phyloP scores from a whole-genome alignment of 2,113 vertebrate species.

The Apistogramma diplotaenia region DNA sequence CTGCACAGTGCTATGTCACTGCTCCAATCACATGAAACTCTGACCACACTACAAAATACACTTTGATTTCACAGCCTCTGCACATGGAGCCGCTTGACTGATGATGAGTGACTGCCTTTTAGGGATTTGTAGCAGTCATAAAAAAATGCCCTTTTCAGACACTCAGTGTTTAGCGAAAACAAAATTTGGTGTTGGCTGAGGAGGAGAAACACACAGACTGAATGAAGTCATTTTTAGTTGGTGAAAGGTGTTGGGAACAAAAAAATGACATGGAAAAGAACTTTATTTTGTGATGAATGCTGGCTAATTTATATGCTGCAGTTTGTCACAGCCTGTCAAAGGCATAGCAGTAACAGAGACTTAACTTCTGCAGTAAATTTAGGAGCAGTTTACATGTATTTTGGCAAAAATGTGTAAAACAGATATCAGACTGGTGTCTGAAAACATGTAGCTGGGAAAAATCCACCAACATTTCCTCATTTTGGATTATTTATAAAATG shows the following conservation, averaged over 20 bases:
- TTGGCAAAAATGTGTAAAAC: neutral
- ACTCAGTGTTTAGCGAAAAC: neutral
- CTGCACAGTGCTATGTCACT: neutral
- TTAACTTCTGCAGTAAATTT: neutral
- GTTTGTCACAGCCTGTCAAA: neutral
- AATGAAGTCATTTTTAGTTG: constrained; percentile 13
- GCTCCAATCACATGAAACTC: neutral
- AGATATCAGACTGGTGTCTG: neutral
- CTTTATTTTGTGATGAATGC: neutral
- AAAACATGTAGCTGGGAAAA: neutral
- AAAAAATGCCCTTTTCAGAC: neutral
- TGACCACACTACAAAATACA: neutral
- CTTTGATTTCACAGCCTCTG: constrained; percentile 21
- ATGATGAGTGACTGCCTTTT: neutral
- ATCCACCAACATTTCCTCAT: neutral
- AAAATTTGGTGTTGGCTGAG: constrained; percentile 10
- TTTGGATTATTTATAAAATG: neutral
- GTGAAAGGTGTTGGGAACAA: neutral
- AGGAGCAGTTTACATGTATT: neutral
- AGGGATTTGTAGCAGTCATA: neutral
- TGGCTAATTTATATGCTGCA: neutral
- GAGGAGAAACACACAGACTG: neutral
- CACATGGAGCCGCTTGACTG: constrained; percentile 10
- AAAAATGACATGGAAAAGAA: neutral
- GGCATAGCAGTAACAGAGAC: neutral